A percentile compares a stretch with the other conserved stretches of the same genome.
phyloP scores from a whole-genome alignment of 2,888 invertebrate genomes.

The Platypus cylindrus region DNA sequence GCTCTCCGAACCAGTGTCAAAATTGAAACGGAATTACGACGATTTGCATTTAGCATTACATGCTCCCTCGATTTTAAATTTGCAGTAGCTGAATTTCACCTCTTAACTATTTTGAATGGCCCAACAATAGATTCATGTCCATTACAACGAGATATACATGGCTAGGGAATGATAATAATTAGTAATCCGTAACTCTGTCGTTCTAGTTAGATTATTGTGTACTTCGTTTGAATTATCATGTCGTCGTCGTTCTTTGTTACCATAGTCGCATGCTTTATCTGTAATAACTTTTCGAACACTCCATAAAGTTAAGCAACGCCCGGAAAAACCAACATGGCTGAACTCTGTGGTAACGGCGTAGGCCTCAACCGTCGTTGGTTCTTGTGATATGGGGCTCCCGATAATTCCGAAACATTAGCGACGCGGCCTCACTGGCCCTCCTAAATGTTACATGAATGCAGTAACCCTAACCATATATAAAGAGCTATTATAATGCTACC shows the following conservation, averaged over 20 bases:
- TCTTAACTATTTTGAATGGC: conserved; percentile 53
- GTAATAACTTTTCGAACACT: conserved; percentile 65
- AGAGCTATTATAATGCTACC: too few relatives aligned
- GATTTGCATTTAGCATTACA: conserved; percentile 62
- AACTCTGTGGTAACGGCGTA: too few relatives aligned
- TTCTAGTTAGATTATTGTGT: too few relatives aligned
- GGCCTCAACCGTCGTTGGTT: too few relatives aligned
- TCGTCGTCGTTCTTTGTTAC: conserved; percentile 66
- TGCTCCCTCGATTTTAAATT: conserved; percentile 64
- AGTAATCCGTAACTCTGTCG: too few relatives aligned
- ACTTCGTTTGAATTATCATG: conserved; percentile 75
- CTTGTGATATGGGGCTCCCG: too few relatives aligned
- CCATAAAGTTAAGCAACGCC: conserved; percentile 67
- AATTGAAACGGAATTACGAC: conserved; percentile 86
- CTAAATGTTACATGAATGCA: too few relatives aligned
- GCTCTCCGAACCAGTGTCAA: conserved; percentile 86
- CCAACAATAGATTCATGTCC: conserved; percentile 76
- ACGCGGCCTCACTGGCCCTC: too few relatives aligned
- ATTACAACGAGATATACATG: conserved; percentile 72
- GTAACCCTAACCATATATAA: too few relatives aligned
- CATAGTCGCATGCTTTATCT: conserved; percentile 65
- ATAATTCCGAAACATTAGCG: too few relatives aligned
- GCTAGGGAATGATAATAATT: conserved; percentile 25
- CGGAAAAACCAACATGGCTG: too few relatives aligned
- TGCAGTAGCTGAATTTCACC: conserved; percentile 42